phyloP scores from a whole-genome alignment of 2,888 invertebrate genomes.

The Germaria angustata region DNA sequence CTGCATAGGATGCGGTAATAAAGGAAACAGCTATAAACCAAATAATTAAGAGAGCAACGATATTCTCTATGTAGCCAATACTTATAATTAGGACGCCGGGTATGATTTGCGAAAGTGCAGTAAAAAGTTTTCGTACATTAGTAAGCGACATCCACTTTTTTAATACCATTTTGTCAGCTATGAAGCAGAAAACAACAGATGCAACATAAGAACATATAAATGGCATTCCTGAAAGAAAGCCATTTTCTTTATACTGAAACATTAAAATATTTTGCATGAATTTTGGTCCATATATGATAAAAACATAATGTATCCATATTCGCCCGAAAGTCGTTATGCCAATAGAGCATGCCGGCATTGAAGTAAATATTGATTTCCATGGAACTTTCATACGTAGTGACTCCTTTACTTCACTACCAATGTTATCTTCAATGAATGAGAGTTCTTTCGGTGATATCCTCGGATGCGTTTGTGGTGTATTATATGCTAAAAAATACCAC shows the following conservation, averaged over 20 bases:
- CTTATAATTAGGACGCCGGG: slow-evolving; percentile 84
- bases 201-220: slow-evolving; percentile 86
- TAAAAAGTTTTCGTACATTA: slow-evolving; percentile 85
- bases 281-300: slow-evolving; percentile 86
- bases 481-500: slow-evolving; percentile 86
- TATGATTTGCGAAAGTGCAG: slow-evolving; percentile 85
- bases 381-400: slow-evolving; percentile 81
- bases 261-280: slow-evolving; percentile 86
- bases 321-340: slow-evolving; percentile 87
- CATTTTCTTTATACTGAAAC: slow-evolving; percentile 86
- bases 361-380: slow-evolving; percentile 84
- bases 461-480: slow-evolving; percentile 85
- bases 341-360: slow-evolving; percentile 86
- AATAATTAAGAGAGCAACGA: slow-evolving; percentile 82
- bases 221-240: slow-evolving; percentile 84
- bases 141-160: slow-evolving; percentile 83
- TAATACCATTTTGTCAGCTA: slow-evolving; percentile 84
- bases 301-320: slow-evolving; percentile 87
- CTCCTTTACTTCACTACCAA: slow-evolving; percentile 81
- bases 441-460: slow-evolving; percentile 84
- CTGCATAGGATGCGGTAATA: slow-evolving; percentile 87
- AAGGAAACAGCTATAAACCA: slow-evolving; percentile 87
- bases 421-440: slow-evolving; percentile 84
- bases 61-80: slow-evolving; percentile 84
- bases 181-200: slow-evolving; percentile 85